A percentile compares a stretch with the other conserved stretches of the same genome.
Evolutionary conservation across 1,140 invertebrate species (phyloP).

Genomic region (Neodiprion lecontei): DNA sequence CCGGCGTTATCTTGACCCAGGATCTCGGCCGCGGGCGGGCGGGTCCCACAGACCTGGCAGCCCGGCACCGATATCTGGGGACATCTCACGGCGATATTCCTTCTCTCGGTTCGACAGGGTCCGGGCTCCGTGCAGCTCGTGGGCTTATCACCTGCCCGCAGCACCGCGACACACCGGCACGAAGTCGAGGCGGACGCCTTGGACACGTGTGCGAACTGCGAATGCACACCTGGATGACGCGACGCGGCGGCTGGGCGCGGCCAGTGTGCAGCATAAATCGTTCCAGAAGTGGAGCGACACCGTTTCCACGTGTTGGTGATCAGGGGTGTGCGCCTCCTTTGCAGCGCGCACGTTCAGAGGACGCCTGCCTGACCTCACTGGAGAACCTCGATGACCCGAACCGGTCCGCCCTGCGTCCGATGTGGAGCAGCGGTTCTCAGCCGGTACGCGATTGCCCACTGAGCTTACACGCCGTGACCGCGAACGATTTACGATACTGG

Average conservation of each 20-base stretch:
- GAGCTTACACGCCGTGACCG: too few relatives aligned
- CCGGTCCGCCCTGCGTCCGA: conserved; percentile 52
- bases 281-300: background rate
- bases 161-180: background rate
- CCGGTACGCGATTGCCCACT: conserved; percentile 24
- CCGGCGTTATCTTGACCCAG: conserved; percentile 23
- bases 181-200: background rate
- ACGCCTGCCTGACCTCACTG: conserved; percentile 43
- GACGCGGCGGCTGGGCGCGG: conserved; percentile 11
- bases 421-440: conserved; percentile 50
- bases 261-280: conserved; percentile 8
- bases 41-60: background rate
- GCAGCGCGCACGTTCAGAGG: conserved; percentile 12
- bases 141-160: background rate
- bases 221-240: conserved; percentile 22
- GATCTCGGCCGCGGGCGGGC: background rate
- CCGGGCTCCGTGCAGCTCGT: background rate
- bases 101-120: background rate
- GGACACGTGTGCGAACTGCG: conserved; percentile 6
- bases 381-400: conserved; percentile 54
- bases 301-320: background rate
- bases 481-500: too few relatives aligned
- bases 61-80: conserved; percentile 9
- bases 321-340: background rate
- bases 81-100: conserved; percentile 39